Percentiles rank a stretch among this genome's conserved stretches.
Evolutionary conservation across 2,797 vertebrate genomes (phyloP).

Genomic region (Takifugu ocellatus): DNA sequence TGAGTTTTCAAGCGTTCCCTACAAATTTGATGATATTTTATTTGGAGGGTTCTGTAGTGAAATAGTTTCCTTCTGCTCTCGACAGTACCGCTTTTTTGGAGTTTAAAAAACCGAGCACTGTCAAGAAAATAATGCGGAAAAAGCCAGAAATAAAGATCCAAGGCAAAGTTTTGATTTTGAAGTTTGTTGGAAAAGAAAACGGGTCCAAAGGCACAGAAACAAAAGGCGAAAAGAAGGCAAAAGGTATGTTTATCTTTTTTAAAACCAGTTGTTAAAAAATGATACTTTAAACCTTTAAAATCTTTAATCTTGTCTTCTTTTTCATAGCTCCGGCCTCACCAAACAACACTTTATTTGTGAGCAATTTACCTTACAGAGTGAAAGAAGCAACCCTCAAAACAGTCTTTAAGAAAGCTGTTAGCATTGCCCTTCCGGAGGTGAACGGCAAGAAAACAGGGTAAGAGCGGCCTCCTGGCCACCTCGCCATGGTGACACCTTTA

Average conservation of each 20-base stretch:
- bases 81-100: conserved; percentile 89
- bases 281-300: neutral
- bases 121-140: conserved; percentile 74
- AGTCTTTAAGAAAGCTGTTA: conserved; percentile 82
- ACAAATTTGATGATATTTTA: neutral
- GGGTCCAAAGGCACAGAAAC: conserved; percentile 27
- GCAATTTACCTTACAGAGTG: conserved; percentile 78
- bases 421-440: conserved; percentile 79
- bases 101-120: conserved; percentile 81
- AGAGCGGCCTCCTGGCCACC: neutral
- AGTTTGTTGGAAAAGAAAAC: conserved; percentile 76
- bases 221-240: neutral
- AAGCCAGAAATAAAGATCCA: conserved; percentile 80
- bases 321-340: conserved; percentile 39
- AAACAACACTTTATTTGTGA: conserved; percentile 81
- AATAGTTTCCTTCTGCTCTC: neutral
- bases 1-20: conserved; percentile 38
- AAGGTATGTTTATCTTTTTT: conserved; percentile 34
- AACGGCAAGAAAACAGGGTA: conserved; percentile 82
- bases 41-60: neutral
- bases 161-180: conserved; percentile 78
- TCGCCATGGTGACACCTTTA: neutral
- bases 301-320: conserved; percentile 1
- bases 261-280: neutral
- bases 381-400: conserved; percentile 80